Base-by-base conservation (phyloP, 2,888 invertebrate genomes). In the Rugalucina vietnamica region DNA sequence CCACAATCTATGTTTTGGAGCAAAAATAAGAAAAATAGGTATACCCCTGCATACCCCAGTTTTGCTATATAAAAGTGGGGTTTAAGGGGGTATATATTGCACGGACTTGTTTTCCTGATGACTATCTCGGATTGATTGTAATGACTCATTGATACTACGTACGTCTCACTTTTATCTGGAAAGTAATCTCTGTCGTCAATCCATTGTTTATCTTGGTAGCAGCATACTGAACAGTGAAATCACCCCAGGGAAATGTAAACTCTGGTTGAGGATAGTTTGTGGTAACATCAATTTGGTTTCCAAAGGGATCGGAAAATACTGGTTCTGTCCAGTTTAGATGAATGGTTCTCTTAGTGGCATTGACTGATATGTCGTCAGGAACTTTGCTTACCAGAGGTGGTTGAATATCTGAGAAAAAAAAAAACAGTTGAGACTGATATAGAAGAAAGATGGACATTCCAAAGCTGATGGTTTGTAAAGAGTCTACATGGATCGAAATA, bases 231-330 rank as follows among this genome's bases (percentile, higher is more conserved):
- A 88, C 88, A 10, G 79, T 81, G 69, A 79, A 87, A 54, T 90
- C 90, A 50, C 90, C 90, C 90, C 91, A 90, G 18, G 89, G 89
- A 76, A 90, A 87, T 14, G n/a, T 49, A 60, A 69, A 86, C 3
- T n/a, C 49, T 27, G 83, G 85, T 5, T 21, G 49, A 0, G 74
- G 81, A 60, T 89, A 90, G 71, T 91, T 91, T 2, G 79, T 60
- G 0, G 85, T 82, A 0, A 87, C 65, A 1, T 57, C 60, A 0
- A 91, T 65, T 14, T 70, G 65, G 14, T 71, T 82, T 12, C 81
- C 84, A 29, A 86, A 54, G 1, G 89, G 88, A 50, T 91, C 91
- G 12, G 36, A n/a, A 49, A 90, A 89, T 1, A n/a, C n/a, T 10
- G 91, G 91, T 5, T 76, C 57, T 12, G 73, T 71, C 91, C 91